Base-by-base conservation (phyloP, 2,113 vertebrate genomes). In the Ornithorhynchus anatinus region DNA sequence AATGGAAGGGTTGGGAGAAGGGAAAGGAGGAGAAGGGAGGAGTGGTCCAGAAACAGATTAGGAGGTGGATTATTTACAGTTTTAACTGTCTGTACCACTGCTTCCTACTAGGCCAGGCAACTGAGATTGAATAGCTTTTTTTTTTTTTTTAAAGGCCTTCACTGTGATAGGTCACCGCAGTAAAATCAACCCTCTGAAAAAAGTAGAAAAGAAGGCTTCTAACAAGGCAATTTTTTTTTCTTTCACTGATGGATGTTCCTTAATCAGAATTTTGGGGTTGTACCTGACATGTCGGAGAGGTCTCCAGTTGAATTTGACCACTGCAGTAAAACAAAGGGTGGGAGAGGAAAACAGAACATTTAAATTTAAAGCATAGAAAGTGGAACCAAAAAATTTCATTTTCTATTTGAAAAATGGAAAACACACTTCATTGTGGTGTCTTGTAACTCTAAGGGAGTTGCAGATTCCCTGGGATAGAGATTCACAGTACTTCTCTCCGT, bases 201-300 rank as follows among this genome's bases (percentile, higher is more conserved):
- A n/a, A n/a, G n/a, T n/a, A n/a, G n/a, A n/a, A n/a, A n/a, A n/a
- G n/a, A n/a, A n/a, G n/a, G n/a, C n/a, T n/a, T n/a, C n/a, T n/a
- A n/a, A n/a, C n/a, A n/a, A n/a, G n/a, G n/a, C n/a, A n/a, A n/a
- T 2, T 70, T 7, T 25, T 29, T 74, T 54, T 25, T 38, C 19
- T 32, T 9, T 38, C 13, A 0, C 33, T 27, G 4, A 8, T 2
- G 4, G 17, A 13, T 9, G 66, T 27, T 67, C 47, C 60, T 4
- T 12, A 60, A 37, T 15, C 62, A 70, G 13, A 31, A 2, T 33
- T 2, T 64, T 13, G 63, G n/a, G 64, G 73, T 66, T 83, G 0
- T 95, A 97, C 96, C 96, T 96, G 95, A 45, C 84, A 87, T 68
- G 90, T 84, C 0, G 83, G 83, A 74, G 90, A 82, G 17, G 90